Percentiles rank a stretch among this genome's conserved stretches.
Conservation (phyloP, 64 coral and sea anemone species). For the Montipora efflorescens region DNA sequence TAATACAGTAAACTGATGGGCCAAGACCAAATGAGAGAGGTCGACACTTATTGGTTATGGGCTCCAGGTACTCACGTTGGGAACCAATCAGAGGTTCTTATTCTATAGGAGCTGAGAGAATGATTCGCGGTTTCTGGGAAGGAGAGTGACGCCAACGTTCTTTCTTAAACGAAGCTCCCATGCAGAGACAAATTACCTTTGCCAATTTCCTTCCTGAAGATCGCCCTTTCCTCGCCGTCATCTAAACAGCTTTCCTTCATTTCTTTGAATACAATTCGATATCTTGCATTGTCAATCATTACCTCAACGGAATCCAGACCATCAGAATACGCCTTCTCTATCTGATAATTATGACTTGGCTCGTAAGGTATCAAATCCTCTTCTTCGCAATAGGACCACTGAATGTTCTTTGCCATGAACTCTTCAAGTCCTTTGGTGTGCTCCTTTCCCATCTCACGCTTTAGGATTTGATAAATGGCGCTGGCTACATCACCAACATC, state of each 20-base stretch:
- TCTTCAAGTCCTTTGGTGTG: conserved; percentile 36
- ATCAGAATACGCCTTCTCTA: conserved; percentile 41
- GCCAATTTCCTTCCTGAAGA: neutral
- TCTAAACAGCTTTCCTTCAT: conserved; percentile 12
- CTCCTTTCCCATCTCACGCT: conserved; percentile 27
- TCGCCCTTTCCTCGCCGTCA: neutral
- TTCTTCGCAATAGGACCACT: conserved; percentile 22
- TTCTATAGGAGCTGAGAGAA: too few species aligned
- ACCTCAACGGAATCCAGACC: neutral
- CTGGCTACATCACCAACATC: conserved; percentile 5
- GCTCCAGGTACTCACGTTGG: too few species aligned
- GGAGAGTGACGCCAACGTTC: too few species aligned
- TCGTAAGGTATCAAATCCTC: conserved; percentile 9
- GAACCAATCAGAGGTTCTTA: too few species aligned
- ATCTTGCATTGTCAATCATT: neutral
- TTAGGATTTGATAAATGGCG: conserved; percentile 37
- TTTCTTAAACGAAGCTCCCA: too few species aligned
- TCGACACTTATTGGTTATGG: too few species aligned
- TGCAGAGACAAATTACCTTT: neutral
- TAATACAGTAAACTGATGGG: too few species aligned
- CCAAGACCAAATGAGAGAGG: too few species aligned
- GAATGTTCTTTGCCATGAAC: conserved; percentile 27
- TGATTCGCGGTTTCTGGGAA: too few species aligned
- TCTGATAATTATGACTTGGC: neutral
- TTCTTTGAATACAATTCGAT: neutral